Evolutionary conservation across 2,888 invertebrate species (phyloP).

Genomic region (Mycogona germanica): DNA sequence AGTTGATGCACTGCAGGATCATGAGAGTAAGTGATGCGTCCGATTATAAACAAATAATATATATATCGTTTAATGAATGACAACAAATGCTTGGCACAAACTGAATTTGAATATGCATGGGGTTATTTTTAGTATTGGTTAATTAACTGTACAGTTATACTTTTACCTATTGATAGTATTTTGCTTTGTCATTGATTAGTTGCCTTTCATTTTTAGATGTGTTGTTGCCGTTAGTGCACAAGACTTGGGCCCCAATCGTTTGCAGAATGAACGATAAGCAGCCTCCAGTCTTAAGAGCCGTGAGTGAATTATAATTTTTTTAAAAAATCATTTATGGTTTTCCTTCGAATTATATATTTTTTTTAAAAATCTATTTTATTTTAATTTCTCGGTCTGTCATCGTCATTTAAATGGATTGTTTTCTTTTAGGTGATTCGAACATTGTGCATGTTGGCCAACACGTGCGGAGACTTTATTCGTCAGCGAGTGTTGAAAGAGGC

Average conservation of each 20-base stretch:
- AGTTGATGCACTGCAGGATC: not conserved
- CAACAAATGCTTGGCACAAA: no score
- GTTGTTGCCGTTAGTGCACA: constrained; percentile 12
- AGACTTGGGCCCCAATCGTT: constrained; percentile 6
- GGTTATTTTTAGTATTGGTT: no score
- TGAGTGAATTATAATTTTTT: no score
- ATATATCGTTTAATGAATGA: no score
- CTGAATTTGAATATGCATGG: no score
- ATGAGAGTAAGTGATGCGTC: not conserved
- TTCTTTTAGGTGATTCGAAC: constrained; percentile 1
- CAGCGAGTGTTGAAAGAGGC: constrained; percentile 1
- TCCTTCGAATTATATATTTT: no score
- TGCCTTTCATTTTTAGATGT: constrained; percentile 1
- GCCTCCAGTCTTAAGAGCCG: not conserved
- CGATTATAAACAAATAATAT: no score
- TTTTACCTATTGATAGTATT: not conserved
- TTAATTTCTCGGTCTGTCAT: not conserved
- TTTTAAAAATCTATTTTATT: no score
- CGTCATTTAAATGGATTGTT: not conserved
- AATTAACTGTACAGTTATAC: no score
- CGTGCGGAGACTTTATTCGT: constrained; percentile 9
- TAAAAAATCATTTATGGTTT: no score
- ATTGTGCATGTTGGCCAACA: constrained; percentile 9
- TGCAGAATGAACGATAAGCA: not conserved
- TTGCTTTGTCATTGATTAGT: not conserved